A percentile compares a stretch with the other conserved stretches of the same genome.
Evolutionary conservation across 2,797 vertebrate genomes (phyloP).

Genomic region (Cuculus canorus): DNA sequence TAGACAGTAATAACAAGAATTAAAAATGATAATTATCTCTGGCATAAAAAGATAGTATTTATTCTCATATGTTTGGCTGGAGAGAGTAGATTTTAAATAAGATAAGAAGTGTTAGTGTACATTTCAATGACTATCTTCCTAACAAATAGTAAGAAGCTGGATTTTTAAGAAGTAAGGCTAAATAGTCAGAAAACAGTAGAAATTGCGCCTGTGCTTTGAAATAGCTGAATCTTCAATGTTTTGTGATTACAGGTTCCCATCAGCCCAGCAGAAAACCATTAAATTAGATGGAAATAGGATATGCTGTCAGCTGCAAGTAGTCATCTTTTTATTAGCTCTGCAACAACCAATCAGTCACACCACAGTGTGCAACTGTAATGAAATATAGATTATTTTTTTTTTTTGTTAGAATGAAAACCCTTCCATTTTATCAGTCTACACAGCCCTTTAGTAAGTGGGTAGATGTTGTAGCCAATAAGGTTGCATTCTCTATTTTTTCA

Average conservation of each 20-base stretch:
- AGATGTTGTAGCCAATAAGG: not conserved
- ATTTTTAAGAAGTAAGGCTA: conserved; percentile 64
- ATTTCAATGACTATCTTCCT: conserved; percentile 32
- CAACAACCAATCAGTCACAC: conserved; percentile 66
- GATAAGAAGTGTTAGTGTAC: not conserved
- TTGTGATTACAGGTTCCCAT: conserved; percentile 69
- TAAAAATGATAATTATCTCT: not conserved
- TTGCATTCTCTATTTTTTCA: not conserved
- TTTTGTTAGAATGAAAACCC: conserved; percentile 15
- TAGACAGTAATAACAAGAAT: not conserved
- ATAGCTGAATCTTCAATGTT: conserved; percentile 72
- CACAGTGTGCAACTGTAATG: conserved; percentile 50
- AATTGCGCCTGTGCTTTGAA: conserved; percentile 66
- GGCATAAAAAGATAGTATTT: not conserved
- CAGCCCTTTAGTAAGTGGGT: not conserved
- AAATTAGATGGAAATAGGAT: conserved; percentile 75
- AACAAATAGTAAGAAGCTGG: conserved; percentile 6
- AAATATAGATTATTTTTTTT: conserved; percentile 40
- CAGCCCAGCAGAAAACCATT: conserved; percentile 68
- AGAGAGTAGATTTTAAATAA: not conserved
- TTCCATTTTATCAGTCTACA: conserved; percentile 34
- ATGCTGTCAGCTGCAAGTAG: conserved; percentile 66
- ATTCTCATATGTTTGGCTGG: not conserved
- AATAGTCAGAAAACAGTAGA: conserved; percentile 66
- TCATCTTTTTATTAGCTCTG: conserved; percentile 74